Conservation (phyloP, 2,113 vertebrate genomes). For the Anthoscopus minutus region DNA sequence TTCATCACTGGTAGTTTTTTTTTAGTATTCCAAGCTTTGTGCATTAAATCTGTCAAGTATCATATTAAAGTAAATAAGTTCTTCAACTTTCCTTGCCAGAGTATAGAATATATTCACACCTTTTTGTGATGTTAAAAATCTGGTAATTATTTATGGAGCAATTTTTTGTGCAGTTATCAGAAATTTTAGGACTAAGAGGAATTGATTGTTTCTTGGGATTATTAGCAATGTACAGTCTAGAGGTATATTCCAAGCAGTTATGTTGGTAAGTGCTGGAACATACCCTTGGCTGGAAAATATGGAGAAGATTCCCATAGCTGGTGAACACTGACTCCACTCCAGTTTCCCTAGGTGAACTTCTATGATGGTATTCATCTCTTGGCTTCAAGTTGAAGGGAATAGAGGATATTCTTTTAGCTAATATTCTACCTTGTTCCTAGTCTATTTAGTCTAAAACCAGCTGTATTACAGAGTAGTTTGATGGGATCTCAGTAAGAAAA, state of each 20-base stretch:
- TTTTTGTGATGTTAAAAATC: not conserved
- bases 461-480: not conserved
- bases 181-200: not conserved
- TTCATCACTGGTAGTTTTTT: not conserved
- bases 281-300: not conserved
- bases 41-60: not conserved
- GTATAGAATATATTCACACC: not conserved
- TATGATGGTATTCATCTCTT: not conserved
- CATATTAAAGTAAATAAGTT: not conserved
- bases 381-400: not conserved
- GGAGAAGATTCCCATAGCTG: not conserved
- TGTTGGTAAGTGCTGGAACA: not conserved
- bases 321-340: not conserved
- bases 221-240: not conserved
- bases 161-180: not conserved
- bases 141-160: not conserved
- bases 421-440: not conserved
- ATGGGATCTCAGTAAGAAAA: not conserved
- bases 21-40: not conserved
- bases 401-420: not conserved
- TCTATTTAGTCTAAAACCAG: not conserved
- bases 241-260: not conserved
- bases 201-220: not conserved
- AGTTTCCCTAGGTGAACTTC: not conserved
- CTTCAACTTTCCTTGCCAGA: not conserved